Evolutionary conservation across 2,113 vertebrate genomes (phyloP), one percentile per base, ranked within the genome.

Genomic region (Corydoras maculifer): DNA sequence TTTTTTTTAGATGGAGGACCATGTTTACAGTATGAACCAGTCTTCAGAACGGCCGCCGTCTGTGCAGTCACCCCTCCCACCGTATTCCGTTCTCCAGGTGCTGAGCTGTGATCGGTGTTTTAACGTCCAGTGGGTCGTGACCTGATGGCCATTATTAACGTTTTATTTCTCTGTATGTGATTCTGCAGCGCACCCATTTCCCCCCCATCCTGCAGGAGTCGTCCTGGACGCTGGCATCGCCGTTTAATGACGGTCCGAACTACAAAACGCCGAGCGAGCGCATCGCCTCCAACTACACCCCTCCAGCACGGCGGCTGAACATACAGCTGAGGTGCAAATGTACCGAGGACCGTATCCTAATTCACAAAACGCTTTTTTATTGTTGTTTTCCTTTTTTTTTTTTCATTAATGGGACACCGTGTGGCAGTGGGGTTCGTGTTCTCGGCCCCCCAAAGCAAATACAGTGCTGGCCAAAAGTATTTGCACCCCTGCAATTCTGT

Each of bases 221-320:
- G 0, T 91, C 89, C 0, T 84, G 87, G 90, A 92, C 85, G 14
- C 71, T 84, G 75, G 91, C 91, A 6, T 89, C 78, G 63, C 95
- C 95, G 0, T 93, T 91, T 80, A 97, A 96, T 82, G 94, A 97
- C 15, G 88, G 87, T 51, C 53, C 31, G 5, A 74, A 84, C 75
- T 77, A 84, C 71, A 83, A 88, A 13, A 90, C 83, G 51, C 93
- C 88, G 0, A 93, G 91, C 63, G 91, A 96, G 74, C 92, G 90
- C 69, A 93, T 96, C 62, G 94, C 86, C 69, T 97, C 93, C 80
- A 94, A 97, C 79, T 97, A 92, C 65, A 90, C 89, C 14, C 86
- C 71, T 7, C 72, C 9, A 3, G 91, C 92, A 8, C 82, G 18
- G 48, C 72, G 91, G 68, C 82, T 96, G 62, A 94, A 85, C 63